phyloP scores from a whole-genome alignment of 2,113 vertebrate species.

The Seriola aureovittata region DNA sequence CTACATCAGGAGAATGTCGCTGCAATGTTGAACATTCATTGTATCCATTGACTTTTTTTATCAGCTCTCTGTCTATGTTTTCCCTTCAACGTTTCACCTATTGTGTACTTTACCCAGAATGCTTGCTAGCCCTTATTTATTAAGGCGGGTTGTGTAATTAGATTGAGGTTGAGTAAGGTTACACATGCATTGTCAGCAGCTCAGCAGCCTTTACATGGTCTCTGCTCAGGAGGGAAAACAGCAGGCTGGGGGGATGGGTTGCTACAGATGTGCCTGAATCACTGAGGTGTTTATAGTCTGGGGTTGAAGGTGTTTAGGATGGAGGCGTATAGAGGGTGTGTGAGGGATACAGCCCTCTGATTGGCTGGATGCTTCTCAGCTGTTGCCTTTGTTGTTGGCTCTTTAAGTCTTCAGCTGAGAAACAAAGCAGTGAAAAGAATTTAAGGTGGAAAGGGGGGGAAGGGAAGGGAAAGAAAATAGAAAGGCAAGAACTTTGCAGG shows the following conservation, averaged over 20 bases:
- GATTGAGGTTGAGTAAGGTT: background rate
- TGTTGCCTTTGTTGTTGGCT: conserved; percentile 27
- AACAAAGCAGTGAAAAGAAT: background rate
- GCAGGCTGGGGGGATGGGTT: background rate
- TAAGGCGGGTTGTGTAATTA: background rate
- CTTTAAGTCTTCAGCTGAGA: conserved; percentile 18
- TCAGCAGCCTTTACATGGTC: background rate
- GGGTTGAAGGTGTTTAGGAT: conserved; percentile 22
- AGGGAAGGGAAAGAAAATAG: background rate
- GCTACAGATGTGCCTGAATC: background rate
- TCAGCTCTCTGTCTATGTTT: background rate
- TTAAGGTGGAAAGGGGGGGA: background rate
- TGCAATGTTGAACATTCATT: too few species aligned
- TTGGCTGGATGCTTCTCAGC: conserved; percentile 60
- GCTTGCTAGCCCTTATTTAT: background rate
- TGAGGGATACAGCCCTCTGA: conserved; percentile 53
- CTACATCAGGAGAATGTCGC: background rate
- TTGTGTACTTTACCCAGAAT: background rate
- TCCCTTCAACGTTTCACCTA: background rate
- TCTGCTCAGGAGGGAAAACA: background rate
- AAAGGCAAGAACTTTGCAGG: background rate
- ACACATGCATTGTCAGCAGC: background rate
- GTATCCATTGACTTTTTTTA: too few species aligned
- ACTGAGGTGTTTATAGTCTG: conserved; percentile 21
- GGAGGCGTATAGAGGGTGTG: conserved; percentile 67